phyloP scores from a whole-genome alignment of 2,113 vertebrate species.

The Brachyhypopomus gauderio region DNA sequence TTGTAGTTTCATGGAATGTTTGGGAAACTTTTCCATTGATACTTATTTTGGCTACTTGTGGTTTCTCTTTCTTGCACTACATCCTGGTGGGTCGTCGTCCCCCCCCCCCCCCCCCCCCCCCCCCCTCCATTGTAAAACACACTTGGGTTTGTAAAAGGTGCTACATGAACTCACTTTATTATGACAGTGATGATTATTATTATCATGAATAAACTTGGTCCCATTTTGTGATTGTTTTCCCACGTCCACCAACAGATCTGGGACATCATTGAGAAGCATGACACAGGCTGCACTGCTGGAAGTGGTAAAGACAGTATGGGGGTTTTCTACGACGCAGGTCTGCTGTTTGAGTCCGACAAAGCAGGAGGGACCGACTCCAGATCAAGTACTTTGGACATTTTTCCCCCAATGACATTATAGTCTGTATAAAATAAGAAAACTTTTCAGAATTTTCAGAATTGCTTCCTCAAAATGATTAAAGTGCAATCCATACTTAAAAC shows the following conservation, averaged over 20 bases:
- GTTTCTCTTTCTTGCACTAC: too few species aligned
- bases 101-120: too few species aligned
- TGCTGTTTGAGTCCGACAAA: slow-evolving; percentile 62
- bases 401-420: neutral
- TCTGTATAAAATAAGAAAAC: neutral
- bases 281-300: slow-evolving; percentile 70
- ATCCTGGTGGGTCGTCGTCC: too few species aligned
- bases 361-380: slow-evolving; percentile 59
- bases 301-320: slow-evolving; percentile 66
- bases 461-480: too few species aligned
- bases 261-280: slow-evolving; percentile 67
- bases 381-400: slow-evolving; percentile 48
- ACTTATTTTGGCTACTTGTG: neutral
- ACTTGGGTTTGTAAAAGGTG: too few species aligned
- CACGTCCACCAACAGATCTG: slow-evolving; percentile 62
- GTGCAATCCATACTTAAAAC: too few species aligned
- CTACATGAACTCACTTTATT: too few species aligned
- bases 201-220: too few species aligned
- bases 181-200: too few species aligned
- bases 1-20: neutral
- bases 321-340: slow-evolving; percentile 71
- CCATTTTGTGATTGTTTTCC: neutral
- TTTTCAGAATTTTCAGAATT: neutral
- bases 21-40: neutral
- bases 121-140: too few species aligned